These are phyloP conservation scores for Phalacrocorax carbo DNA, from an alignment of 2,113 vertebrate genomes.

Conservation along the genomic window DNA sequence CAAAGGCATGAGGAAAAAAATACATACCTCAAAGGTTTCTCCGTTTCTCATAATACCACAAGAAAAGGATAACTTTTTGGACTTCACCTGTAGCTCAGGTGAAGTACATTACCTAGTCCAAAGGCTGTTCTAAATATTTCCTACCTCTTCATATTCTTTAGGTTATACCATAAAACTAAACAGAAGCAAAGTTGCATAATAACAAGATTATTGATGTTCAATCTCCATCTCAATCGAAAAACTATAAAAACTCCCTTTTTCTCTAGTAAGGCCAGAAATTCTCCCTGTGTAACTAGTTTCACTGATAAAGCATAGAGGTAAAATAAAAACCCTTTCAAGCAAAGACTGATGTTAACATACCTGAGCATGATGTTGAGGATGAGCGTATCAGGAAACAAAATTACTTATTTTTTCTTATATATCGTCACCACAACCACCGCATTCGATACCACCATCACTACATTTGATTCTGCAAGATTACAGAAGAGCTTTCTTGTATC, in stretches of 20 bases:
- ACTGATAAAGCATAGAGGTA: neutral
- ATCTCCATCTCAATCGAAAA: neutral
- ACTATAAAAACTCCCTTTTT: neutral
- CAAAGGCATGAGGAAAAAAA: neutral
- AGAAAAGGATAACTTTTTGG: neutral
- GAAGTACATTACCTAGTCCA: neutral
- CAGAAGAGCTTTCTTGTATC: neutral
- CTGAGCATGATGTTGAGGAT: neutral
- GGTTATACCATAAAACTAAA: neutral
- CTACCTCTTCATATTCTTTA: neutral
- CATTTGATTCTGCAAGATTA: neutral
- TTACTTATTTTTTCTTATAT: neutral
- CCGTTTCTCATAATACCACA: neutral
- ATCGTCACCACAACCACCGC: neutral
- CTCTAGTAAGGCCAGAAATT: neutral
- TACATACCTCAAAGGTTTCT: neutral
- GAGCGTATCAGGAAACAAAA: neutral
- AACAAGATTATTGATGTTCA: neutral
- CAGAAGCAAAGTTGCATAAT: neutral
- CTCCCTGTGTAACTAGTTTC: neutral
- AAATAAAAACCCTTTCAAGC: neutral
- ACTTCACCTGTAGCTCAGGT: neutral
- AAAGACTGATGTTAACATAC: neutral
- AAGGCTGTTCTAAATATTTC: neutral
- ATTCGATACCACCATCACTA: neutral